These are phyloP conservation scores for Papilio machaon DNA, from an alignment of 1,140 invertebrate genomes.

Conservation along the genomic window DNA sequence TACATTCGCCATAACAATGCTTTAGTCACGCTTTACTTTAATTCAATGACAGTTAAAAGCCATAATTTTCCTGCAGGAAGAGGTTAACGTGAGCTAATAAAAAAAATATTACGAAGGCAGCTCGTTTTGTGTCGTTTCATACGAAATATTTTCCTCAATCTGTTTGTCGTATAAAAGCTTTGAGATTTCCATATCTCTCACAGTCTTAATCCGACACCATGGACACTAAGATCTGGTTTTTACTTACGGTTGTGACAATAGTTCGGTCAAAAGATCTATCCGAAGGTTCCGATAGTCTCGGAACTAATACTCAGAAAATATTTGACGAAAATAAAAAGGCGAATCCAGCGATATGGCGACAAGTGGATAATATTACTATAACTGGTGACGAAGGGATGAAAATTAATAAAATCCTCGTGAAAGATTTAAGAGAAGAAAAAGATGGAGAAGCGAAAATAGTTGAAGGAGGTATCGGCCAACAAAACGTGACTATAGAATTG, in stretches of 20 bases:
- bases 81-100: constrained; percentile 57
- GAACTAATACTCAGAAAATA: constrained; percentile 50
- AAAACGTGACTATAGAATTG: constrained; percentile 69
- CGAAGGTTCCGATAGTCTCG: constrained; percentile 52
- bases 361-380: constrained; percentile 61
- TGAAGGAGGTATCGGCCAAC: constrained; percentile 63
- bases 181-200: constrained; percentile 29
- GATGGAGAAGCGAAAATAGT: constrained; percentile 67
- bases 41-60: constrained; percentile 63
- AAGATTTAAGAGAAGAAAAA: constrained; percentile 65
- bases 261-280: constrained; percentile 56
- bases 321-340: constrained; percentile 62
- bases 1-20: constrained; percentile 35
- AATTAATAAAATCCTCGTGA: constrained; percentile 63
- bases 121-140: constrained; percentile 55
- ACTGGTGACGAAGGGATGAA: constrained; percentile 58
- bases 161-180: constrained; percentile 56
- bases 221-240: constrained; percentile 51
- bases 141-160: constrained; percentile 65
- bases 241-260: constrained; percentile 51
- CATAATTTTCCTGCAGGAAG: constrained; percentile 75
- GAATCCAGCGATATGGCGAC: constrained; percentile 68
- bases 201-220: constrained; percentile 56
- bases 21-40: constrained; percentile 42
- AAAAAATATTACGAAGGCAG: constrained; percentile 63